Evolutionary conservation across 2,888 invertebrate genomes (phyloP).

Genomic region (Atrina japonica): DNA sequence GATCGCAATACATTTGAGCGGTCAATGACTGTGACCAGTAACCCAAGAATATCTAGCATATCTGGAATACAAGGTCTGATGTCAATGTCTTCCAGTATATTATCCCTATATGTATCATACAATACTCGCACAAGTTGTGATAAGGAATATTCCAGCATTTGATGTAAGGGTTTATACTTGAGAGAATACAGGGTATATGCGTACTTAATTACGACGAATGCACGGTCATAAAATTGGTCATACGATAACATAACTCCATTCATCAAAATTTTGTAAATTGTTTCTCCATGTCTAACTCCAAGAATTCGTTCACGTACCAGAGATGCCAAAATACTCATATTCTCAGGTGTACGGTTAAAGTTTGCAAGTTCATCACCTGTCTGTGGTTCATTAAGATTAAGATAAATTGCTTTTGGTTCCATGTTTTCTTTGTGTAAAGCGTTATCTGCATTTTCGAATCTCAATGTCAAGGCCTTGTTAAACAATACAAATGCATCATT

Average conservation of each 20-base stretch:
- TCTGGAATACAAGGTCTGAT: slow-evolving; percentile 1
- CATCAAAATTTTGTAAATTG: slow-evolving; percentile 19
- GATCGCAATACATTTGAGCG: background rate
- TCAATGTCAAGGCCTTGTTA: slow-evolving; percentile 15
- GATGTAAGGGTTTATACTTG: slow-evolving; percentile 21
- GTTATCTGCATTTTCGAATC: background rate
- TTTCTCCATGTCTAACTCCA: slow-evolving; percentile 28
- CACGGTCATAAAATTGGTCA: slow-evolving; percentile 16
- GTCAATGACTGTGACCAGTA: slow-evolving; percentile 6
- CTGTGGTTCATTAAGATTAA: slow-evolving; percentile 20
- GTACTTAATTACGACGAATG: slow-evolving; percentile 30
- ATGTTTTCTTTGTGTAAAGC: background rate
- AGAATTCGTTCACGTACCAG: slow-evolving; percentile 28
- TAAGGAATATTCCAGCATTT: slow-evolving; percentile 27
- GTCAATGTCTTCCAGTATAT: background rate
- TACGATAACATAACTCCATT: slow-evolving; percentile 18
- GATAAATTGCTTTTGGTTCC: background rate
- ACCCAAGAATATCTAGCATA: slow-evolving; percentile 3
- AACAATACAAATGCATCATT: slow-evolving; percentile 26
- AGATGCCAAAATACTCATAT: background rate
- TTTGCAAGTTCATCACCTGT: slow-evolving; percentile 16
- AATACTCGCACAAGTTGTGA: slow-evolving; percentile 24
- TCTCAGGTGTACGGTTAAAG: background rate
- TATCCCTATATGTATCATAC: slow-evolving; percentile 17
- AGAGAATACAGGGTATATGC: slow-evolving; percentile 9